phyloP scores from a whole-genome alignment of 1,140 invertebrate species.

The Charaxes varanes region DNA sequence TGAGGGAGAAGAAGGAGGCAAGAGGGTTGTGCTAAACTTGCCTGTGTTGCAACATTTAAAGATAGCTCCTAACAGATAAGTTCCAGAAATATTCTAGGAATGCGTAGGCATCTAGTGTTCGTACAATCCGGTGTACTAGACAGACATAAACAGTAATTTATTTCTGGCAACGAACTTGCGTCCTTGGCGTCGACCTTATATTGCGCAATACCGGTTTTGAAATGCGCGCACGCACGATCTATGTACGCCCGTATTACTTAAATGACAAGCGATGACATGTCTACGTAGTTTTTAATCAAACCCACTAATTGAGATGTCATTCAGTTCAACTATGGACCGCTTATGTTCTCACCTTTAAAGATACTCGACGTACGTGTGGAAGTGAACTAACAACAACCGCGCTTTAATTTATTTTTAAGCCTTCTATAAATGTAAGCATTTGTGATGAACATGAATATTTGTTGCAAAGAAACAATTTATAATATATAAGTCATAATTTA shows the following conservation, averaged over 20 bases:
- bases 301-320: conserved; percentile 12
- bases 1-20: no score
- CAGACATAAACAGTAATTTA: conserved; percentile 65
- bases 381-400: no score
- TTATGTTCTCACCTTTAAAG: not conserved
- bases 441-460: no score
- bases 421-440: no score
- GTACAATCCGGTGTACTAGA: conserved; percentile 41
- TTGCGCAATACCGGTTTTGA: conserved; percentile 69
- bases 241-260: conserved; percentile 31
- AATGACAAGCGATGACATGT: conserved; percentile 23
- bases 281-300: conserved; percentile 13
- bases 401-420: no score
- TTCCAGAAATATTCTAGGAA: conserved; percentile 1
- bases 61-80: conserved; percentile 2
- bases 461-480: no score
- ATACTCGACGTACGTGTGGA: conserved; percentile 1
- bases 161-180: conserved; percentile 69
- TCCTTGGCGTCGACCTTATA: conserved; percentile 70
- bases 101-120: conserved; percentile 11
- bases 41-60: no score
- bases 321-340: conserved; percentile 5
- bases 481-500: no score
- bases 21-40: no score
- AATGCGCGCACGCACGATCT: conserved; percentile 46